Base-by-base conservation (phyloP, 2,888 invertebrate genomes). In the Dorcus parallelipipedus region DNA sequence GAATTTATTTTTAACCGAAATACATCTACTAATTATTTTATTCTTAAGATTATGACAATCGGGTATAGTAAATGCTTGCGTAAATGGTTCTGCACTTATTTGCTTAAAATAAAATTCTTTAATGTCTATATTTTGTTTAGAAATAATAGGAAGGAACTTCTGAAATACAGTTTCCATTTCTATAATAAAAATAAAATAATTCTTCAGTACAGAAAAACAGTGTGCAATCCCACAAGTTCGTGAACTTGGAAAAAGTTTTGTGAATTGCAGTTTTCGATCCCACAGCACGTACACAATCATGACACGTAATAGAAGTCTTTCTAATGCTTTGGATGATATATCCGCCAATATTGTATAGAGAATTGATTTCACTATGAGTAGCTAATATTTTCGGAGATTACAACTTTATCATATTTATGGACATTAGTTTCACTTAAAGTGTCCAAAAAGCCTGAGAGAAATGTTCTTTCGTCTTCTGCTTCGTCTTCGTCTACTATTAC, bases 391-490 rank as follows among this genome's bases (percentile, higher is more conserved):
- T 20, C 20, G 20, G 20, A 3, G 20, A 20, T 20, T 20, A 20
- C 20, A 20, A 20, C 20, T 20, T 20, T 20, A 20, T 20, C 20
- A 20, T 20, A 20, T 20, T 20, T n/a, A 20, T 33, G 38, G 3
- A 40, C 47, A n/a, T 40, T 10, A n/a, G 9, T 10, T 40, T 40
- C 10, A n/a, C 9, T 40, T 39, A 53, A n/a, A 20, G 49, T 52
- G 38, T 65, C 52, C 40, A 65, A 39, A 56, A 65, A 66, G 10
- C 54, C 63, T 20, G 59, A 40, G 5, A 65, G 41, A 62, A 62
- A 62, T 45, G 65, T 52, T 26, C 65, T 40, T n/a, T 63, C 64
- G 53, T 65, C 63, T 17, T 59, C 58, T 10, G 58, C 59, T 23
- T 66, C 62, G 45, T n/a, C n/a, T n/a, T n/a, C n/a, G n/a, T n/a